phyloP scores from a whole-genome alignment of 1,140 invertebrate species.

The Pseudomyrmex gracilis region DNA sequence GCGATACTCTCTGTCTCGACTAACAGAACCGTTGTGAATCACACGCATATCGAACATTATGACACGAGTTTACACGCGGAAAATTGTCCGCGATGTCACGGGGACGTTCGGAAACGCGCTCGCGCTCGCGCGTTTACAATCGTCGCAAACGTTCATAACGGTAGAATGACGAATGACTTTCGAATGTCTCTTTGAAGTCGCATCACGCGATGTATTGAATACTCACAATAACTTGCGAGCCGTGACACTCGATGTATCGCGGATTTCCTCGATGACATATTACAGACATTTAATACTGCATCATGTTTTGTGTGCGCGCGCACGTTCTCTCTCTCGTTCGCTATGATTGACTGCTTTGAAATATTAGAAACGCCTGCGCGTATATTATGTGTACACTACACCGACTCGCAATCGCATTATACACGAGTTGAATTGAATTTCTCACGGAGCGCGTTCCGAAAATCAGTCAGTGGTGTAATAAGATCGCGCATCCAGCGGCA shows the following conservation, averaged over 20 bases:
- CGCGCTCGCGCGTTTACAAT: neutral
- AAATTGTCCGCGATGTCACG: neutral
- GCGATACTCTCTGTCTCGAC: neutral
- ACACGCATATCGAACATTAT: constrained; percentile 6
- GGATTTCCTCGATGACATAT: constrained; percentile 11
- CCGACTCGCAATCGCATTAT: neutral
- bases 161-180: constrained; percentile 13
- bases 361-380: neutral
- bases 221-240: constrained; percentile 6
- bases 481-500: neutral
- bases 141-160: constrained; percentile 20
- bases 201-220: neutral
- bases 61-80: neutral
- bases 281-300: neutral
- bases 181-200: constrained; percentile 7
- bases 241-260: constrained; percentile 6
- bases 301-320: neutral
- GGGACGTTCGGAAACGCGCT: neutral
- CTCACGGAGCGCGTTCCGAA: neutral
- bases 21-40: neutral
- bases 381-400: neutral
- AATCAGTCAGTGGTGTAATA: constrained; percentile 19
- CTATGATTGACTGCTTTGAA: neutral
- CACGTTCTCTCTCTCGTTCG: no score
- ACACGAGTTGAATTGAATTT: neutral